Conservation (phyloP, 2,797 vertebrate species). For the Rallus crepitans region DNA sequence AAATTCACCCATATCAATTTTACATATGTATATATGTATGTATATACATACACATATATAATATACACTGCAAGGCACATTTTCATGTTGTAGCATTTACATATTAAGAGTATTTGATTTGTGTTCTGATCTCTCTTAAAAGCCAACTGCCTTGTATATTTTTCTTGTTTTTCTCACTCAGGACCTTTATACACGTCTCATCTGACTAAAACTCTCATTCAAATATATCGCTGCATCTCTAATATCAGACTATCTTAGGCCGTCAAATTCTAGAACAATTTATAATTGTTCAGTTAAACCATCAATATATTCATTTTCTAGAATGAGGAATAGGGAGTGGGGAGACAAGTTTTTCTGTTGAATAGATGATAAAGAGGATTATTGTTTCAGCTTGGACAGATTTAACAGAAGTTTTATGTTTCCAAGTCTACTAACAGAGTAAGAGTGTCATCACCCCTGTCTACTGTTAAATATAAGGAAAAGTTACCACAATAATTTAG, state of each 20-base stretch:
- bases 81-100: background rate
- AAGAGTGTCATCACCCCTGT: conserved; percentile 3
- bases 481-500: background rate
- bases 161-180: background rate
- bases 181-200: background rate
- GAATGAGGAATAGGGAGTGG: background rate
- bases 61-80: background rate
- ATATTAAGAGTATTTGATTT: background rate
- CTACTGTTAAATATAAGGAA: conserved; percentile 29
- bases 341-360: background rate
- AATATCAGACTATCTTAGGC: background rate
- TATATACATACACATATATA: no score
- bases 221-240: background rate
- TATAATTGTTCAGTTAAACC: background rate
- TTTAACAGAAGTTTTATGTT: conserved; percentile 16
- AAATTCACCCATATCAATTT: background rate
- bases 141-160: background rate
- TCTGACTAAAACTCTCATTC: background rate
- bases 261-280: background rate
- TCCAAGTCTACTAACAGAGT: background rate
- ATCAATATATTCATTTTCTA: conserved; percentile 29
- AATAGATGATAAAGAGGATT: conserved; percentile 18
- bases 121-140: background rate
- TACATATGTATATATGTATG: no score
- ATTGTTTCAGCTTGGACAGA: background rate